Base-by-base conservation (phyloP, 2,113 vertebrate species). In the Amphiprion percula region DNA sequence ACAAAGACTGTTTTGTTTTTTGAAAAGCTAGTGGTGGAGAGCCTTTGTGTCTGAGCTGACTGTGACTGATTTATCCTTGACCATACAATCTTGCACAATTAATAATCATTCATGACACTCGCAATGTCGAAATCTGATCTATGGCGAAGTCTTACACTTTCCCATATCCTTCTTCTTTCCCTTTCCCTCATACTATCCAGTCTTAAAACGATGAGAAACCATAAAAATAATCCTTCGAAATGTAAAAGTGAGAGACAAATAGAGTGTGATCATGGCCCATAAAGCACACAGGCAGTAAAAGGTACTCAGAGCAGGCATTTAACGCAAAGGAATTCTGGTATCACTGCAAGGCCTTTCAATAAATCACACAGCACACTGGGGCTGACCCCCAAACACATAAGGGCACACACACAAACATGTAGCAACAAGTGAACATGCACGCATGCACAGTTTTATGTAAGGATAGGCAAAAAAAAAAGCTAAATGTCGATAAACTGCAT, bases 301-400 rank as follows among this genome's bases (percentile, higher is more conserved):
- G 83, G 74, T 86, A 80, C 87, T 89, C 85, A 77, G 80, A 79
- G 82, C 70, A 85, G 83, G 84, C 86, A 93, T 92, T 89, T 92
- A 84, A 89, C 87, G 91, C 80, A 53, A 91, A 92, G 90, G 91
- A 93, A 93, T 93, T 90, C 88, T 87, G 82, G 79, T 89, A 89
- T 92, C 90, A 84, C 66, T 85, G 80, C 60, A 47, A 80, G 68
- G 78, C 82, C 78, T 75, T 86, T 88, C 87, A 90, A 88, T 92
- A 93, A 93, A 93, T 93, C 91, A 92, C 74, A 60, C 56, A 3
- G 74, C 82, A 78, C 71, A 81, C 52, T 4, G 58, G 52, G 33
- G 77, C 39, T 77, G 82, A 79, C 80, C 84, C 74, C 49, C 49
- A 19, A 55, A 83, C 68, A 83, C 83, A 86, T 24, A 9, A 55